Percentiles rank a stretch among this genome's conserved stretches.
Conservation (phyloP, 2,113 vertebrate species). For the Semicossyphus pulcher region DNA sequence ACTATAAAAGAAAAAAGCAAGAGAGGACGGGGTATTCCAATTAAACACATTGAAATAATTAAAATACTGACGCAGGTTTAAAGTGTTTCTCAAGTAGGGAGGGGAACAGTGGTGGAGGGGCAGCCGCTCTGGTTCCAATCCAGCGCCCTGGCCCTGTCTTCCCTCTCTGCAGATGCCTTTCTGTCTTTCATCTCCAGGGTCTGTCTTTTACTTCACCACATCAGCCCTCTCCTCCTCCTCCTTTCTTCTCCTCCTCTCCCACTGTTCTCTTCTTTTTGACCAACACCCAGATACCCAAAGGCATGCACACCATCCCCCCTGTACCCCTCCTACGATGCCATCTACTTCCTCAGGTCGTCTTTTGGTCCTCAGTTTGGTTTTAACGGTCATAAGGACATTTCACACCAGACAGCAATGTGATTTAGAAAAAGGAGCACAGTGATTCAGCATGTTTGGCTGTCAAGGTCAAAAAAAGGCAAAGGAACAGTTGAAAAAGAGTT, state of each 20-base stretch:
- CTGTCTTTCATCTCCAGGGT: conserved; percentile 58
- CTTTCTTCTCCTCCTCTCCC: conserved; percentile 24
- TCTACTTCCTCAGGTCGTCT: neutral
- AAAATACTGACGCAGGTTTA: no score
- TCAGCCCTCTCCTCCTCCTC: conserved; percentile 20
- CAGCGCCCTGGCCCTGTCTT: conserved; percentile 41
- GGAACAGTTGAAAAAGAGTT: no score
- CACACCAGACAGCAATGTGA: no score
- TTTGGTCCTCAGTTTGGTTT: neutral
- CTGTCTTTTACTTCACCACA: conserved; percentile 49
- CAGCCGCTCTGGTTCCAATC: conserved; percentile 54
- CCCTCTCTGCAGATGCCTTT: conserved; percentile 44
- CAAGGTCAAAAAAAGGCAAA: no score
- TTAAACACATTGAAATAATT: no score
- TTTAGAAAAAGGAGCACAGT: no score
- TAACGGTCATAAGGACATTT: no score
- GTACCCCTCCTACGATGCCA: neutral
- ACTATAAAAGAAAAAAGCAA: no score
- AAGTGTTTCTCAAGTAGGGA: neutral
- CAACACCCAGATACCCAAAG: conserved; percentile 37
- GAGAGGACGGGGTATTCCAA: neutral
- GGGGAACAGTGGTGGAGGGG: conserved; percentile 14
- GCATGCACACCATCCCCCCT: conserved; percentile 22
- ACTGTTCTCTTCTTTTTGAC: conserved; percentile 45
- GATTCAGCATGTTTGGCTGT: no score